Conservation (phyloP, 2,888 invertebrate species). For the Drosophila kambysellisi region DNA sequence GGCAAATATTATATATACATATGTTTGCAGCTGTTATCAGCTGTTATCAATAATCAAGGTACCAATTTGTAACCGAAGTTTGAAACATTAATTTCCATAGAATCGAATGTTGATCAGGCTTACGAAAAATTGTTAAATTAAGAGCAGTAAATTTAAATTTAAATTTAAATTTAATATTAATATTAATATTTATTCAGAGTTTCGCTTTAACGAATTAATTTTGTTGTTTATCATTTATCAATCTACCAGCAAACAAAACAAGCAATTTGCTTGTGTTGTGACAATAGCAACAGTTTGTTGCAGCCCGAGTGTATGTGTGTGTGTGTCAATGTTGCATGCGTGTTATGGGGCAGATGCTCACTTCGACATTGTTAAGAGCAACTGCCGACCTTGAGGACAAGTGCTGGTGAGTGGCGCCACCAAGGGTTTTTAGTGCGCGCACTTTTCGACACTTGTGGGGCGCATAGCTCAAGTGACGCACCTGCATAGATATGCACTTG, state of each 20-base stretch:
- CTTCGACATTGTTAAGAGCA: slow-evolving; percentile 16
- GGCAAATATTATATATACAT: no score
- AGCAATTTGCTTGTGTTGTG: slow-evolving; percentile 19
- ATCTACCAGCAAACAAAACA: slow-evolving; percentile 16
- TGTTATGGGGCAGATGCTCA: slow-evolving; percentile 14
- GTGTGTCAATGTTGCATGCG: neutral
- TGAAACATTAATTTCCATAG: neutral
- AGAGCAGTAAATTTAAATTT: no score
- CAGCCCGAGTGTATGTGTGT: neutral
- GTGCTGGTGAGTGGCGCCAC: slow-evolving; percentile 31
- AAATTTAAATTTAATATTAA: no score
- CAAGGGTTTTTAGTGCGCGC: slow-evolving; percentile 45
- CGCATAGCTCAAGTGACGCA: slow-evolving; percentile 32
- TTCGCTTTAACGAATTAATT: slow-evolving; percentile 7
- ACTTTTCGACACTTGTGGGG: slow-evolving; percentile 65
- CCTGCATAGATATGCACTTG: neutral
- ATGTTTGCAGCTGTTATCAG: no score
- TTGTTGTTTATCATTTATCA: neutral
- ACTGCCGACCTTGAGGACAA: slow-evolving; percentile 23
- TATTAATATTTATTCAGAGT: neutral
- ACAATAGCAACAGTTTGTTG: slow-evolving; percentile 27
- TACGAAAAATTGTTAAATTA: neutral
- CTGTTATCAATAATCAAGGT: no score
- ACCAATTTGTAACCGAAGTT: no score
- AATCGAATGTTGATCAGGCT: neutral